Percentiles rank a stretch among this genome's conserved stretches.
Conservation (phyloP, 2,888 invertebrate species). For the Mycalesis mineus region DNA sequence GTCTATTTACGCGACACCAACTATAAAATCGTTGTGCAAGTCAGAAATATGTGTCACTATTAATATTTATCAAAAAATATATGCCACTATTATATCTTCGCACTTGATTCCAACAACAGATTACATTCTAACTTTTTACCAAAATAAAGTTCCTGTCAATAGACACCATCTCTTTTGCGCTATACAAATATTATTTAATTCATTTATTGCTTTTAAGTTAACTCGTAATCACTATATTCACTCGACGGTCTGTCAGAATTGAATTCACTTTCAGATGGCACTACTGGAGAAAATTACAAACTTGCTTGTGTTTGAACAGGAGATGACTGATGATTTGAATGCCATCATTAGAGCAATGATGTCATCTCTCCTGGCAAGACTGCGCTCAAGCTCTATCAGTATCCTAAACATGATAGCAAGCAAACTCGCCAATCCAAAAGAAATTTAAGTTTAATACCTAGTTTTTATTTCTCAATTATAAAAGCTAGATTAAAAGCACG, state of each 20-base stretch:
- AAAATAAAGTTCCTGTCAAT: slow-evolving; percentile 19
- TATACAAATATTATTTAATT: slow-evolving; percentile 16
- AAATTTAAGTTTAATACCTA: no score
- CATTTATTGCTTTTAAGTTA: slow-evolving; percentile 15
- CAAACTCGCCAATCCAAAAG: no score
- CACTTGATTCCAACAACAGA: neutral
- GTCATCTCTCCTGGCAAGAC: no score
- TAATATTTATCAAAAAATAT: slow-evolving; percentile 26
- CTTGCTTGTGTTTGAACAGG: no score
- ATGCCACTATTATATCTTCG: neutral
- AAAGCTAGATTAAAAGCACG: no score
- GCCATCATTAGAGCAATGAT: no score
- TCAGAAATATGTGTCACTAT: neutral
- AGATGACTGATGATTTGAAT: no score
- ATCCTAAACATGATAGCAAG: no score
- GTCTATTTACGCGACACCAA: no score
- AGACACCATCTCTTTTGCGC: slow-evolving; percentile 7
- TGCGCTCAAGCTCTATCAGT: no score
- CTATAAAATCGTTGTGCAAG: neutral
- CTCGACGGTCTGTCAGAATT: neutral
- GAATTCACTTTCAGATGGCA: neutral
- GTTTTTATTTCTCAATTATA: no score
- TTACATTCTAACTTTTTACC: neutral
- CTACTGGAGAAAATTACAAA: no score
- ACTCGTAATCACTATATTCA: neutral